A percentile compares a stretch with the other conserved stretches of the same genome.
Conservation (phyloP, 1,140 invertebrate genomes). For the Calycopis cecrops region DNA sequence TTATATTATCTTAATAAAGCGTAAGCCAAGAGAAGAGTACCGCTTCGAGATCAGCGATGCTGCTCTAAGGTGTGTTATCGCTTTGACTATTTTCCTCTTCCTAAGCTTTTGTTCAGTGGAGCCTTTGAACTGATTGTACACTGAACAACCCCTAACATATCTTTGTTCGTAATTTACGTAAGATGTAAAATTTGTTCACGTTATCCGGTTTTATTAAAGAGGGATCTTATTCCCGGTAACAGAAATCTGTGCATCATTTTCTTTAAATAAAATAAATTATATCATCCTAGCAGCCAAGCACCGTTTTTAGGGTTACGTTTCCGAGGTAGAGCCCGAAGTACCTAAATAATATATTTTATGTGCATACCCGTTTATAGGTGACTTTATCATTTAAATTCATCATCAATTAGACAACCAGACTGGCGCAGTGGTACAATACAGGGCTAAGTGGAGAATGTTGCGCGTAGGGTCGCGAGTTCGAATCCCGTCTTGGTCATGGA, state of each 20-base stretch:
- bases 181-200: constrained; percentile 13
- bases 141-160: constrained; percentile 32
- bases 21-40: constrained; percentile 16
- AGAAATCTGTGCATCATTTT: too few relatives aligned
- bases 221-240: too few relatives aligned
- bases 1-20: not conserved
- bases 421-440: too few relatives aligned
- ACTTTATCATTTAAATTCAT: too few relatives aligned
- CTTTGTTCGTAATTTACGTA: constrained; percentile 22
- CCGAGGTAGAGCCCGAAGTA: too few relatives aligned
- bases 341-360: too few relatives aligned
- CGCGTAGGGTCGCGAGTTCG: too few relatives aligned
- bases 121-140: constrained; percentile 33
- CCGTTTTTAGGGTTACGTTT: not conserved
- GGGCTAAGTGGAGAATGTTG: too few relatives aligned
- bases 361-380: too few relatives aligned
- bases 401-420: too few relatives aligned
- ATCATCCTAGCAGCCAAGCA: not conserved
- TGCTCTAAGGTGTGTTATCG: constrained; percentile 20
- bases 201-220: not conserved
- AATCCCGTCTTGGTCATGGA: too few relatives aligned
- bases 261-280: not conserved
- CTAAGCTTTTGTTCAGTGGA: constrained; percentile 27
- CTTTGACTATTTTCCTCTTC: constrained; percentile 22
- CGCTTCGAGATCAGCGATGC: constrained; percentile 14